These are phyloP conservation scores for Petrocephalus schoutedeni DNA, from an alignment of 2,797 vertebrate genomes.

Conservation along the genomic window DNA sequence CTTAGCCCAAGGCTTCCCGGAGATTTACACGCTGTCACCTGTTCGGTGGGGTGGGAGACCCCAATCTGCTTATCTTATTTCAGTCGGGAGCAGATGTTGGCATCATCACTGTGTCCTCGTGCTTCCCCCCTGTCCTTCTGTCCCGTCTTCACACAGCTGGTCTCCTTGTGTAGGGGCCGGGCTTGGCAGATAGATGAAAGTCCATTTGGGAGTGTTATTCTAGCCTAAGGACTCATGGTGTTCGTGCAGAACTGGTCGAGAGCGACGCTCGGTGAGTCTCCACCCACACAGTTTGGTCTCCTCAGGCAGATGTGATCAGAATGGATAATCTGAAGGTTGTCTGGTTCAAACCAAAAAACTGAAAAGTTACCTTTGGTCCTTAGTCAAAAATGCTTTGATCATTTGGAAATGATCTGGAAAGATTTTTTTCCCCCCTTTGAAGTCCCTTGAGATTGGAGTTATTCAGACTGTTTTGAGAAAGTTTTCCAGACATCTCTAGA, in stretches of 20 bases:
- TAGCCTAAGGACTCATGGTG: background rate
- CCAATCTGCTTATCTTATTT: background rate
- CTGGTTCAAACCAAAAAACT: background rate
- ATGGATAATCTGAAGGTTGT: background rate
- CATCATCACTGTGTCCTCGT: background rate
- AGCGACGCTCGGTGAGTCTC: background rate
- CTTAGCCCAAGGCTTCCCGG: background rate
- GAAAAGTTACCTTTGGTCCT: background rate
- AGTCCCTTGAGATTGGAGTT: background rate
- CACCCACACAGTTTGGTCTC: background rate
- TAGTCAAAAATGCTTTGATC: background rate
- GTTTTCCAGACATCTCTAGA: background rate
- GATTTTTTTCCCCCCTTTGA: background rate
- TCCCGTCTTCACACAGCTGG: background rate
- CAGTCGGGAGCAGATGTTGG: background rate
- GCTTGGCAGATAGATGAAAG: background rate
- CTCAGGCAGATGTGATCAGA: background rate
- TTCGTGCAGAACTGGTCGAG: background rate
- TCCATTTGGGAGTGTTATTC: background rate
- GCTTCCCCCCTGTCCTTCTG: background rate
- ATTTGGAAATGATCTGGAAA: background rate
- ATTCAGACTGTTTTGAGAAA: background rate
- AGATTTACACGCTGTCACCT: background rate
- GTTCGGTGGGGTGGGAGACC: background rate
- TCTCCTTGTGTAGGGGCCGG: background rate